phyloP scores from a whole-genome alignment of 2,888 invertebrate genomes.

The Nymphalis urticae region DNA sequence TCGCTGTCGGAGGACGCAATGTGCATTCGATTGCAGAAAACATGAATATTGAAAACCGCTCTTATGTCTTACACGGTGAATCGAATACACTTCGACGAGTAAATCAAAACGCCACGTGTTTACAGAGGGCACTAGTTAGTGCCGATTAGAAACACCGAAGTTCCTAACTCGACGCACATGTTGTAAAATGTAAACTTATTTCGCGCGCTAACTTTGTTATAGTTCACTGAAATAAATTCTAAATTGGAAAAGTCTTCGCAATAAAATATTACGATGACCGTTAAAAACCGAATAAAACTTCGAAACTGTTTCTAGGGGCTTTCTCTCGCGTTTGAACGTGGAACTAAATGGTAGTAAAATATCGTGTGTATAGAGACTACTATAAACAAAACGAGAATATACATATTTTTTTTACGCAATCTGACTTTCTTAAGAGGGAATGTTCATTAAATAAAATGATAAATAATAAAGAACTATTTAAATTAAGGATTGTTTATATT shows the following conservation, averaged over 20 bases:
- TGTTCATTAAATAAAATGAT: background rate
- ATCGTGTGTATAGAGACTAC: background rate
- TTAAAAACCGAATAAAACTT: conserved; percentile 44
- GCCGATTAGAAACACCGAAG: conserved; percentile 60
- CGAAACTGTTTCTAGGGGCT: conserved; percentile 43
- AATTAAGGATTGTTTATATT: no score
- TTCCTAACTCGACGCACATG: conserved; percentile 63
- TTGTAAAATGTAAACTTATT: conserved; percentile 55
- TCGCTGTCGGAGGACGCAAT: conserved; percentile 57
- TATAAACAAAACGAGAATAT: background rate
- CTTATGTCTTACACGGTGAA: conserved; percentile 67
- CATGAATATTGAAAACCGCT: conserved; percentile 75
- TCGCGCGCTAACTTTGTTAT: conserved; percentile 27
- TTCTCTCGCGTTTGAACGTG: conserved; percentile 41
- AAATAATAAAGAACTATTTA: background rate
- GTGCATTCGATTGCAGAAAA: conserved; percentile 67
- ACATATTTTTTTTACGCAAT: background rate
- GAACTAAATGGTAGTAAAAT: conserved; percentile 1
- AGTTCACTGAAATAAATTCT: conserved; percentile 26
- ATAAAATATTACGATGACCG: conserved; percentile 42
- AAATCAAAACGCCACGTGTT: conserved; percentile 69
- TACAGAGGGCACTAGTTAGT: conserved; percentile 62
- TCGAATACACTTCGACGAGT: conserved; percentile 61
- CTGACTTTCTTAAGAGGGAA: conserved; percentile 18
- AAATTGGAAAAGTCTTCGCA: conserved; percentile 39